phyloP scores from a whole-genome alignment of 2,797 vertebrate genomes.

The Gymnocypris eckloni region DNA sequence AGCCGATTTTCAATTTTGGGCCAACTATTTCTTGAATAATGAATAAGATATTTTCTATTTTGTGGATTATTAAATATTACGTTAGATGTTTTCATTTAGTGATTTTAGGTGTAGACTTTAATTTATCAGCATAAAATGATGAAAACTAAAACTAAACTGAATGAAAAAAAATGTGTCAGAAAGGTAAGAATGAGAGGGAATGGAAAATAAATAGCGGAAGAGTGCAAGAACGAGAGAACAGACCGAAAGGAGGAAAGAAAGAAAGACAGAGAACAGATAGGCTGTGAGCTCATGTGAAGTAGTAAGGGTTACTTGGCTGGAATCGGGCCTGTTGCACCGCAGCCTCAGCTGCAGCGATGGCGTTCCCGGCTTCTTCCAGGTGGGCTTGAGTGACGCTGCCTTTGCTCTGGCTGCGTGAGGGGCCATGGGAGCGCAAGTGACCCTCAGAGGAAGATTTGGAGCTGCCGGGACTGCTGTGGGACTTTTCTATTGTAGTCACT shows the following conservation, averaged over 20 bases:
- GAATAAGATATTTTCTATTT: neutral
- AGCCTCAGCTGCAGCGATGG: constrained; percentile 97
- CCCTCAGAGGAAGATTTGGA: constrained; percentile 99
- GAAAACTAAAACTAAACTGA: constrained; percentile 19
- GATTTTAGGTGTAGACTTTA: constrained; percentile 2
- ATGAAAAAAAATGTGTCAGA: constrained; percentile 23
- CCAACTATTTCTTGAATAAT: neutral
- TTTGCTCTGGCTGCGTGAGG: constrained; percentile 98
- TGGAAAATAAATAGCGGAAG: constrained; percentile 37
- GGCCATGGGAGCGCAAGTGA: constrained; percentile 95
- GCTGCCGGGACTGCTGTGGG: constrained; percentile 97
- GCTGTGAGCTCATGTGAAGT: constrained; percentile 74
- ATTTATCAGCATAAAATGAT: constrained; percentile 8
- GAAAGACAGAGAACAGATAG: constrained; percentile 76
- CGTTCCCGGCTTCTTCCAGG: constrained; percentile 96
- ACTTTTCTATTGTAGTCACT: constrained; percentile 96
- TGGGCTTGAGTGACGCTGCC: constrained; percentile 97
- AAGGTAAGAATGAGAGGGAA: constrained; percentile 35
- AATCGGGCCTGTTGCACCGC: constrained; percentile 96
- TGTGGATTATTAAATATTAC: neutral
- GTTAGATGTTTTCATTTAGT: neutral
- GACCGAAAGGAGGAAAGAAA: constrained; percentile 73
- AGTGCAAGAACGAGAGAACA: constrained; percentile 69
- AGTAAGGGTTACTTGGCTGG: constrained; percentile 97
- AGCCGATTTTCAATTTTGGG: neutral